These are phyloP conservation scores for Nyctibius grandis DNA, from an alignment of 2,797 vertebrate genomes.

Conservation along the genomic window DNA sequence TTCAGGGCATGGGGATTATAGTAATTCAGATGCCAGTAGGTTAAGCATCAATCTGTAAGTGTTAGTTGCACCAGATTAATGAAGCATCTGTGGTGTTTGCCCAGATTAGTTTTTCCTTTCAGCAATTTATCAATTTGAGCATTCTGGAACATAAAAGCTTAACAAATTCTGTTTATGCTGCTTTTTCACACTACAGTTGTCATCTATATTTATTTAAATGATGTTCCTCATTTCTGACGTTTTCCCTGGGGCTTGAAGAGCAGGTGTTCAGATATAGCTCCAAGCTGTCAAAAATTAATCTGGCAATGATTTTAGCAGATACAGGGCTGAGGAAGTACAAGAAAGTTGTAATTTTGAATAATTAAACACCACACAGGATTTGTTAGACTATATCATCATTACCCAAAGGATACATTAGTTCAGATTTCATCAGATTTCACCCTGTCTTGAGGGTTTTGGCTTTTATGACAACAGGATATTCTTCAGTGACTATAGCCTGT, in stretches of 20 bases:
- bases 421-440: neutral
- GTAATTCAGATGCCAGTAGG: neutral
- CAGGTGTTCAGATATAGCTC: constrained; percentile 16
- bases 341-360: neutral
- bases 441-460: too few species aligned
- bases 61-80: neutral
- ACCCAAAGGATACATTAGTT: neutral
- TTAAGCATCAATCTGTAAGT: neutral
- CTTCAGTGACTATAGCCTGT: too few species aligned
- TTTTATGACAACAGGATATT: too few species aligned
- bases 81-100: neutral
- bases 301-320: neutral
- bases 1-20: neutral
- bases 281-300: constrained; percentile 31
- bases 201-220: constrained; percentile 21
- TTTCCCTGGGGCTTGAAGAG: neutral
- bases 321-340: neutral
- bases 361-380: neutral
- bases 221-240: neutral
- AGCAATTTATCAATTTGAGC: neutral
- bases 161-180: neutral
- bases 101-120: neutral
- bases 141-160: neutral
- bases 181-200: neutral
- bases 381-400: neutral